Base-by-base conservation (phyloP, 2,797 vertebrate genomes). In the Todus mexicanus region DNA sequence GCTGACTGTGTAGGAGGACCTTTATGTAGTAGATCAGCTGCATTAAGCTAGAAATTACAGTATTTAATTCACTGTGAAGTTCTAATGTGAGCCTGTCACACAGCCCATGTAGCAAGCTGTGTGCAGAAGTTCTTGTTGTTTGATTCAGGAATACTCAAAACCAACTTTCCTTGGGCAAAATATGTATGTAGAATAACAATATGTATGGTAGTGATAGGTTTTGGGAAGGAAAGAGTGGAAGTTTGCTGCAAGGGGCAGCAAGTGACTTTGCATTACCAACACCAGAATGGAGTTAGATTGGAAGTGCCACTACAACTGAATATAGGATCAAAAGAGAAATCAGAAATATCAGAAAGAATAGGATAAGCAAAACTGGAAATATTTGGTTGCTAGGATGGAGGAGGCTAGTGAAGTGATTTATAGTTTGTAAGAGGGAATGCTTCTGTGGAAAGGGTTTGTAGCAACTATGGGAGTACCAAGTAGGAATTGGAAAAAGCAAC, bases 31-130 rank as follows among this genome's bases (percentile, higher is more conserved):
- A 89, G 81, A 95, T 95, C 81, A 87, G 84, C 75, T 92, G 89
- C 90, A 84, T 88, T 94, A 94, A 89, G 65, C n/a, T 65, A 80
- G 61, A 92, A 95, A 94, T 94, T 92, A 89, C 60, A 90, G 89
- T 87, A 77, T 89, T 96, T 93, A 91, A 80, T 77, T 93, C 90
- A 51, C 43, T 2, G 1, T 82, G 81, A 92, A 87, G 69, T 59
- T 89, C 78, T 93, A 96, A 93, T 94, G 70, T 59, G 84, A 90
- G 70, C 81, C 57, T 93, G 90, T 90, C 23, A 0, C 64, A 56
- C 13, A 29, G 50, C 15, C 69, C 45, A 7, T 43, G 23, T 60
- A 16, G 76, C 85, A 81, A 66, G 43, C 70, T 70, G 42, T 23
- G 40, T 85, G 61, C 54, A 60, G 33, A 74, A 65, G 51, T 74